Evolutionary conservation across 2,888 invertebrate species (phyloP).

Genomic region (Adelognathus sp.): DNA sequence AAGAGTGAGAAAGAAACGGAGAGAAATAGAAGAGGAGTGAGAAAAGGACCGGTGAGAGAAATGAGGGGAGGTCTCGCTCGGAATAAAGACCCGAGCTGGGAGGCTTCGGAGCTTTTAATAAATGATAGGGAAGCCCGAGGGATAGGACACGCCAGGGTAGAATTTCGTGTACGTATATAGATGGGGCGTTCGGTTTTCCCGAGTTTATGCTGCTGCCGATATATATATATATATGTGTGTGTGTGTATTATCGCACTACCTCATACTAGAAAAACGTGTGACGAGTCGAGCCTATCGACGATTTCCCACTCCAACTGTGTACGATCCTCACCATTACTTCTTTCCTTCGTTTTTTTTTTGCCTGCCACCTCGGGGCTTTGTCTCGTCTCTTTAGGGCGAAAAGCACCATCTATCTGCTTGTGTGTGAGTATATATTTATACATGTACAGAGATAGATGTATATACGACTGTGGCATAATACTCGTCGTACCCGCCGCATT

Average conservation of each 20-base stretch:
- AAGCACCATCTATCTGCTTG: neutral
- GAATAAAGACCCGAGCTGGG: constrained; percentile 39
- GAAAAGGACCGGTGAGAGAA: constrained; percentile 10
- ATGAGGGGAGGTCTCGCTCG: constrained; percentile 11
- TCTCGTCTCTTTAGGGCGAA: constrained; percentile 17
- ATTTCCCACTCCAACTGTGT: constrained; percentile 29
- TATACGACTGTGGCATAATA: neutral
- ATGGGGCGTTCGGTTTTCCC: constrained; percentile 38
- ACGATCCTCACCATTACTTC: constrained; percentile 32
- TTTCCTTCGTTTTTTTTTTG: neutral
- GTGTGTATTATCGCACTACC: constrained; percentile 28
- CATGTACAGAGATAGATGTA: neutral
- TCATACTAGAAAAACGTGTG: constrained; percentile 39
- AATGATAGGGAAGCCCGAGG: constrained; percentile 69
- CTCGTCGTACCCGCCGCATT: neutral
- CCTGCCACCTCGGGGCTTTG: constrained; percentile 12
- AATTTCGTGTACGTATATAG: constrained; percentile 57
- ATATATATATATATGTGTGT: neutral
- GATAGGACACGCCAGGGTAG: constrained; percentile 60
- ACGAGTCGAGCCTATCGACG: constrained; percentile 50
- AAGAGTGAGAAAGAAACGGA: constrained; percentile 21
- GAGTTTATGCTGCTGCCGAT: neutral
- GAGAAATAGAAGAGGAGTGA: constrained; percentile 33
- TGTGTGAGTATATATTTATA: neutral
- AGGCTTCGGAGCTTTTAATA: constrained; percentile 69